phyloP scores from a whole-genome alignment of 2,888 invertebrate species.

The Epicampocera succincta region DNA sequence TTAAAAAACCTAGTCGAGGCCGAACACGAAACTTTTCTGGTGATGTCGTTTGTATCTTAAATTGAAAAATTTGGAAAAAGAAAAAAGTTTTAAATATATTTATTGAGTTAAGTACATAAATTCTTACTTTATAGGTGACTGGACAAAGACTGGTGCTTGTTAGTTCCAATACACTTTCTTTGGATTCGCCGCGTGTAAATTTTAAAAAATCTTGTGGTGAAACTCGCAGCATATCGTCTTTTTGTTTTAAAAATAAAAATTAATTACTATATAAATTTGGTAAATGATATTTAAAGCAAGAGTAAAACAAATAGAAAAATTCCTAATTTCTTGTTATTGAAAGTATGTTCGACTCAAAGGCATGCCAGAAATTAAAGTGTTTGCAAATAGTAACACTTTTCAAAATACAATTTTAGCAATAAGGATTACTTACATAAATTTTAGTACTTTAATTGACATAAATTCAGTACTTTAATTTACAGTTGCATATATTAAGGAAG shows the following conservation, averaged over 20 bases:
- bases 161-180: slow-evolving; percentile 85
- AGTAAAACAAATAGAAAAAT: slow-evolving; percentile 21
- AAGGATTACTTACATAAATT: no score
- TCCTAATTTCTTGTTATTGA: no score
- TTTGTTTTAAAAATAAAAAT: slow-evolving; percentile 38
- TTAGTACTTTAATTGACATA: no score
- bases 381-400: no score
- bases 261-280: slow-evolving; percentile 21
- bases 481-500: no score
- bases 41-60: slow-evolving; percentile 95
- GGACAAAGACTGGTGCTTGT: slow-evolving; percentile 86
- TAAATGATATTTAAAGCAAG: slow-evolving; percentile 19
- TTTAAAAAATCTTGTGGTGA: slow-evolving; percentile 87
- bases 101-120: no score
- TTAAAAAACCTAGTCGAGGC: slow-evolving; percentile 91
- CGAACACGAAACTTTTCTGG: slow-evolving; percentile 97
- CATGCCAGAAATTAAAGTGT: no score
- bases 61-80: not conserved
- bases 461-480: no score
- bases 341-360: no score
- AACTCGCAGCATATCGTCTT: slow-evolving; percentile 84
- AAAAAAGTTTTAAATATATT: no score
- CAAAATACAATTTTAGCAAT: no score
- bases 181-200: slow-evolving; percentile 83
- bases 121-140: slow-evolving; percentile 86